phyloP scores from a whole-genome alignment of 2,113 vertebrate genomes.

The Etheostoma cragini region DNA sequence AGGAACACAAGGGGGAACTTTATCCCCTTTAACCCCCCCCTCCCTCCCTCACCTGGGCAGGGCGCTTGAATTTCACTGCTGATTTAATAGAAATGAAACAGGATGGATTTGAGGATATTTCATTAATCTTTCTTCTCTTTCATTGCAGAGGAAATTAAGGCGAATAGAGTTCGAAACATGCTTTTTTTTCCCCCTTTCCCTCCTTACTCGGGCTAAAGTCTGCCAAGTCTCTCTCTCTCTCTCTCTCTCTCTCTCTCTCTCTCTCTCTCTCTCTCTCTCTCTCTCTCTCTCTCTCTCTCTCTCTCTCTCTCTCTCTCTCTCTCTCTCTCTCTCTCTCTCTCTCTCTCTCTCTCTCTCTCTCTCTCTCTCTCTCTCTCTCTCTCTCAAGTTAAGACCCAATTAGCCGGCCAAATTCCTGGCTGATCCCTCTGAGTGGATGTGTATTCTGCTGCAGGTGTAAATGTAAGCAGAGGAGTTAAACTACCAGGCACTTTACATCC shows the following conservation, averaged over 20 bases:
- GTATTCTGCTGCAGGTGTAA: slow-evolving; percentile 80
- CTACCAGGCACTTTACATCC: slow-evolving; percentile 19
- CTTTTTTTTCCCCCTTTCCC: slow-evolving; percentile 48
- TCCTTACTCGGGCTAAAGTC: slow-evolving; percentile 83
- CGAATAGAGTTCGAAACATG: slow-evolving; percentile 88
- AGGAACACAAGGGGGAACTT: slow-evolving; percentile 85
- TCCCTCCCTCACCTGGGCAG: slow-evolving; percentile 82
- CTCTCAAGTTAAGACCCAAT: slow-evolving; percentile 91
- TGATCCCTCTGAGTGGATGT: slow-evolving; percentile 84
- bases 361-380: slow-evolving; percentile 71
- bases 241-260: too few species aligned
- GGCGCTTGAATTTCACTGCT: slow-evolving; percentile 93
- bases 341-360: slow-evolving; percentile 72
- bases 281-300: too few species aligned
- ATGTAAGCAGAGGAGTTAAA: slow-evolving; percentile 47
- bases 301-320: too few species aligned
- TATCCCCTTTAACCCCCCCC: too few species aligned
- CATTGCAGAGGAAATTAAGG: slow-evolving; percentile 95
- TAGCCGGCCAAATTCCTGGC: slow-evolving; percentile 91
- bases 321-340: slow-evolving; percentile 77
- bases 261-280: too few species aligned
- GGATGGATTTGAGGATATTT: slow-evolving; percentile 99
- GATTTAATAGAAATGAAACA: slow-evolving; percentile 98
- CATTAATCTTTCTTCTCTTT: slow-evolving; percentile 97
- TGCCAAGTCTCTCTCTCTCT: slow-evolving; percentile 85